Evolutionary conservation across 2,888 invertebrate species (phyloP), one percentile per base, ranked within the genome.

Genomic region (Volucella inanis): DNA sequence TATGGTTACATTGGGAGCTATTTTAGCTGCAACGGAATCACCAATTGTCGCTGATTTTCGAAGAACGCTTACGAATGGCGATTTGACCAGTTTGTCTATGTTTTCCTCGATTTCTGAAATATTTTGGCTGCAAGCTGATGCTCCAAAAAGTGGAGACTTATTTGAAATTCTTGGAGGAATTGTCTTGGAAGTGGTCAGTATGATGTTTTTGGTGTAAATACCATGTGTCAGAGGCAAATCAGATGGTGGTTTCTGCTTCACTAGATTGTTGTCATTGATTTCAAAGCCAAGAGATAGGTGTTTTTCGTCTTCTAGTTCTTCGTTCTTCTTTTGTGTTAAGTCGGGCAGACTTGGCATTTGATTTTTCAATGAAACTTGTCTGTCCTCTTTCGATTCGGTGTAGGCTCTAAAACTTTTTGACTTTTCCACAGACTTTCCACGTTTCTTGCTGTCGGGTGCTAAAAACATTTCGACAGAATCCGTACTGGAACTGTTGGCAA

Each of bases 361-460:
- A 61, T 87, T 90, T 12, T 62, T 76, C 45, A 77, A n/a, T 8
- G 45, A 59, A 10, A 11, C 75, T 52, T 81, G 81, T 9, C 72
- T 87, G 81, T 57, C 79, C 87, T 59, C 84, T 82, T 62, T 85
- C 72, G 64, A 81, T 54, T 94, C 94, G 43, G 94, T 93, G 85
- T 94, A 93, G 89, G 93, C 93, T 88, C 94, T 94, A 91, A 96
- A 96, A 89, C 96, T 96, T 87, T 95, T 95, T 2, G 95, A 95
- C 90, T 96, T 96, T 65, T 94, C 94, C 31, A 96, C 94, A 22
- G 94, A 93, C 90, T 94, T 94, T 87, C 93, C 92, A 41, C 93
- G 90, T 79, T 91, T 92, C 49, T 89, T 89, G 45, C 88, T 88
- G 65, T 89, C 89, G 65, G 88, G 89, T 3, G 88, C 80, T 0